Percentiles rank a stretch among this genome's conserved stretches.
phyloP scores from a whole-genome alignment of 1,140 invertebrate species.

The Fragariocoptes setiger region DNA sequence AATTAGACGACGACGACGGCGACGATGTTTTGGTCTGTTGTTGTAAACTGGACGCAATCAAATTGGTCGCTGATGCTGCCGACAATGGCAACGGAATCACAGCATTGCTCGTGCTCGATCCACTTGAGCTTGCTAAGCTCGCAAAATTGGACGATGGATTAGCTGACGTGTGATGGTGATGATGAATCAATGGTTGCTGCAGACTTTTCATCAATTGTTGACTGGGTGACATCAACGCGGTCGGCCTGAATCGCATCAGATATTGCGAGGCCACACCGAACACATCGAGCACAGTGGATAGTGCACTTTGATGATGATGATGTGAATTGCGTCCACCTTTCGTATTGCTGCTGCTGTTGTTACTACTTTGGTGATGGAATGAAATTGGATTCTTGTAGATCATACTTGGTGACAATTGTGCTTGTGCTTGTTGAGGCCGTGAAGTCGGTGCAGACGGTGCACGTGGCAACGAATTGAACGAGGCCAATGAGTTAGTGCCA shows the following conservation, averaged over 20 bases:
- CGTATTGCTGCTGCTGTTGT: background rate
- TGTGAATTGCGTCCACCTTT: background rate
- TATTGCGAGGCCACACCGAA: background rate
- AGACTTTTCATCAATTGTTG: too few relatives aligned
- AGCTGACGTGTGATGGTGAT: too few relatives aligned
- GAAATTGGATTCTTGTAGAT: background rate
- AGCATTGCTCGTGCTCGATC: too few relatives aligned
- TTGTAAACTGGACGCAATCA: too few relatives aligned
- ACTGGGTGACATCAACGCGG: background rate
- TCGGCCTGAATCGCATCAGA: background rate
- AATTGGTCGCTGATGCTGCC: too few relatives aligned
- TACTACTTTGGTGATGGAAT: background rate
- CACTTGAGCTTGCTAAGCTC: too few relatives aligned
- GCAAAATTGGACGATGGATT: too few relatives aligned
- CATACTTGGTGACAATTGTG: background rate
- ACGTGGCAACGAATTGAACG: too few relatives aligned
- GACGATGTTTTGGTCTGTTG: too few relatives aligned
- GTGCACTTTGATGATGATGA: background rate
- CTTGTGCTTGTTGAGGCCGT: background rate
- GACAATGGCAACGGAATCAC: too few relatives aligned
- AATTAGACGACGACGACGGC: background rate
- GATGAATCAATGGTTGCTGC: too few relatives aligned
- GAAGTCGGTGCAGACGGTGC: background rate
- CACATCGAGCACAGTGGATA: background rate
- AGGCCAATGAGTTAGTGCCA: too few relatives aligned